Evolutionary conservation across 2,888 invertebrate species (phyloP).

Genomic region (Ctenicera cuprea): DNA sequence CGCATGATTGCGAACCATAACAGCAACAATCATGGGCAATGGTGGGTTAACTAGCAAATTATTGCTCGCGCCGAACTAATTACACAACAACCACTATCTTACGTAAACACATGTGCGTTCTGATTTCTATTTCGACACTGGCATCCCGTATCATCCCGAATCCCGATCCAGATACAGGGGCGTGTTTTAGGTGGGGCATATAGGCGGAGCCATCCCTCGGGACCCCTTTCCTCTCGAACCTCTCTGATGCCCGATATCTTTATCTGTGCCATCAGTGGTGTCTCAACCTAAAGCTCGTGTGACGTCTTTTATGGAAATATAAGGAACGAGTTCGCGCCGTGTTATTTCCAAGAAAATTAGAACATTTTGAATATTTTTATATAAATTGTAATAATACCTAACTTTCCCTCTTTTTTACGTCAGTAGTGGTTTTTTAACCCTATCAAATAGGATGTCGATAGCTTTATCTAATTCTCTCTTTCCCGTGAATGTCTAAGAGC

Average conservation of each 20-base stretch:
- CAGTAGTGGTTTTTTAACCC: too few species aligned
- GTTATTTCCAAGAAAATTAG: too few species aligned
- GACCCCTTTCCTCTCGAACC: slow-evolving; percentile 72
- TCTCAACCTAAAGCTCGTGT: not conserved
- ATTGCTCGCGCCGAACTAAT: not conserved
- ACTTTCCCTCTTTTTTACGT: too few species aligned
- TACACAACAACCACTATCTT: slow-evolving; percentile 17
- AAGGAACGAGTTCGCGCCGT: not conserved
- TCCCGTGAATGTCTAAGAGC: too few species aligned
- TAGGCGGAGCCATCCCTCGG: slow-evolving; percentile 78
- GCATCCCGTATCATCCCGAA: slow-evolving; percentile 61
- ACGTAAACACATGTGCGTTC: slow-evolving; percentile 48
- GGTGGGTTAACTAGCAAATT: not conserved
- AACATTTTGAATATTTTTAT: too few species aligned
- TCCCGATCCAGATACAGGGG: slow-evolving; percentile 67
- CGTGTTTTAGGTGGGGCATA: slow-evolving; percentile 75
- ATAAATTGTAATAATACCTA: too few species aligned
- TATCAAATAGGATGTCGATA: too few species aligned
- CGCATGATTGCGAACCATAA: not conserved
- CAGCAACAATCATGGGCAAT: not conserved
- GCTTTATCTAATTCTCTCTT: too few species aligned
- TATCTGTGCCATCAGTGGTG: slow-evolving; percentile 57
- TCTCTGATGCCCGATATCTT: slow-evolving; percentile 57
- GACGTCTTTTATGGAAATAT: not conserved
- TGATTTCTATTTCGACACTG: slow-evolving; percentile 59